These are phyloP conservation scores for Pantherophis alleghaniensis DNA, from an alignment of 2,797 vertebrate species.

Conservation along the genomic window DNA sequence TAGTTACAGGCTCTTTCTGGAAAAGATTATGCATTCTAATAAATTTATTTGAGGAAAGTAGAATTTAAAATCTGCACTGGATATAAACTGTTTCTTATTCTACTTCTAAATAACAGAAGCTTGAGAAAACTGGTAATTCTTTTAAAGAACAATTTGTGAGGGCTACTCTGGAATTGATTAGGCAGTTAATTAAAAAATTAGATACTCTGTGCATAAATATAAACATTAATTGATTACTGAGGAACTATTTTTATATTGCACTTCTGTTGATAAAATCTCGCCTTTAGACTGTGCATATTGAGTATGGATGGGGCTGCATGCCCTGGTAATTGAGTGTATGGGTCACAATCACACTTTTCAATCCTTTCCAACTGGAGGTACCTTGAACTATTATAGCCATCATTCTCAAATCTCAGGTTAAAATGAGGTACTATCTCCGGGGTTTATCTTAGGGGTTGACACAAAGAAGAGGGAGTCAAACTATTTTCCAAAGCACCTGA, in stretches of 20 bases:
- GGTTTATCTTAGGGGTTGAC: too few species aligned
- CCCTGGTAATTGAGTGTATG: neutral
- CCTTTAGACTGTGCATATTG: neutral
- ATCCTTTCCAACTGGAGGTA: neutral
- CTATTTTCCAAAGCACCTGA: too few species aligned
- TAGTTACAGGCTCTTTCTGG: neutral
- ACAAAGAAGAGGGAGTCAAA: too few species aligned
- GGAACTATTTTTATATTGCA: neutral
- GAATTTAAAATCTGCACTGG: neutral
- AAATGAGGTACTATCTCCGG: too few species aligned
- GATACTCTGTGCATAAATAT: neutral
- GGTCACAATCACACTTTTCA: neutral
- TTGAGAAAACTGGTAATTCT: neutral
- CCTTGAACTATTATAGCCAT: neutral
- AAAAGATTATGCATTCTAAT: neutral
- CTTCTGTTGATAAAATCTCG: neutral
- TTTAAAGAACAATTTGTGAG: neutral
- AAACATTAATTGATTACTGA: neutral
- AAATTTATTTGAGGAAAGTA: neutral
- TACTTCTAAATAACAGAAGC: neutral
- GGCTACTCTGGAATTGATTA: neutral
- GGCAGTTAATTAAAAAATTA: neutral
- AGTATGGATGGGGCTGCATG: neutral
- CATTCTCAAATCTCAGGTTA: neutral
- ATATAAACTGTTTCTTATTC: neutral